Evolutionary conservation across 2,888 invertebrate genomes (phyloP), one percentile per base, ranked within the genome.

Genomic region (Urechis unicinctus): DNA sequence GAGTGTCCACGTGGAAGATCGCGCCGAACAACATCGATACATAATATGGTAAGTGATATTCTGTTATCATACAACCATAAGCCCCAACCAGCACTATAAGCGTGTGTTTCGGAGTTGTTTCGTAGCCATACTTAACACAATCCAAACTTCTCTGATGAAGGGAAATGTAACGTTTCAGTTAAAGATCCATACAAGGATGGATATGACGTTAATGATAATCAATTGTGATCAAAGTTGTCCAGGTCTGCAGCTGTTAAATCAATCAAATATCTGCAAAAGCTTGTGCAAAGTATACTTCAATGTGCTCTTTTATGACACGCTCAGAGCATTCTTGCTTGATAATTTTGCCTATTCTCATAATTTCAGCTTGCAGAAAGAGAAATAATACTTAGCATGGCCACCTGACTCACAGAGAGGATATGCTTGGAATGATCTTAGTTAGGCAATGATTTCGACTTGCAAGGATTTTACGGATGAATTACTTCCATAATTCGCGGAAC

Each of bases 191-290:
- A 55, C n/a, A 59, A 56, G 6, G 58, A 60, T 1, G 29, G 22
- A 21, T 31, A 13, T 25, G 60, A 46, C 36, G 58, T 55, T 6
- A 51, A n/a, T 28, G 57, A 55, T 22, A 43, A 29, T 30, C 52
- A 55, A 44, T 60, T 55, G 25, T 60, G 58, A 29, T 59, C 60
- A 17, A 60, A 28, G 30, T 58, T 57, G 43, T 59, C 54, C 21
- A 59, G 24, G 2, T 36, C 50, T 28, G 41, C 57, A 41, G 42
- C 50, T 41, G 50, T 59, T 29, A 44, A 59, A 2, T 49, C 0
- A 5, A 50, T 41, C 25, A 55, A 45, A 41, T 36, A 26, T 52
- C 55, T 26, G 45, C 55, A 45, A 52, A 31, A 45, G 55, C 55
- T 36, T 55, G 50, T 52, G 55, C 50, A 51, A 45, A 51, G 9